Base-by-base conservation (phyloP, 2,888 invertebrate species). In the Catonia carolina region DNA sequence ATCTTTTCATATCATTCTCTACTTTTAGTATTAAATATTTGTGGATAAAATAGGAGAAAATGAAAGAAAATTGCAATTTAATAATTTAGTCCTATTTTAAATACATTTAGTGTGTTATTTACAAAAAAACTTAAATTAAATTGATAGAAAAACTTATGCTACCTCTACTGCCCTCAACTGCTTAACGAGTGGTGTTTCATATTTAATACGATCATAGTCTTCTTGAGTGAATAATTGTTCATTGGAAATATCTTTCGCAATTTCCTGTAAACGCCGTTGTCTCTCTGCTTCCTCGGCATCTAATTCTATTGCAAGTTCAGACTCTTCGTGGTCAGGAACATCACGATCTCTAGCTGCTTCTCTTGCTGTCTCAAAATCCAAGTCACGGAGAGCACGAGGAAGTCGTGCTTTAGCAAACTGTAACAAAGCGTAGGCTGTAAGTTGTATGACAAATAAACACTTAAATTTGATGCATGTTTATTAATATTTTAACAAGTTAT, bases 181-280 rank as follows among this genome's bases (percentile, higher is more conserved):
- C 33, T 58, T 58, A 3, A 58, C 59, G 39, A 53, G 35, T 23
- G 54, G 51, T 8, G 48, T 47, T 35, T 60, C 56, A 39, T 60
- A 58, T 39, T 58, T 58, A 5, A 52, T 37, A 18, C 52, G 55
- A 27, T 61, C 61, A 42, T 42, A 82, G 61, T 82, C 79, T 54
- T 81, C 81, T 27, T 77, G 75, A 0, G 75, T 73, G 62, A 82
- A 77, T 66, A 81, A 76, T 55, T 81, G 82, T 17, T 77, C 78
- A 45, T 77, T 75, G 22, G 69, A 69, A 2, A 74, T 67, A 15
- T 80, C 77, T 61, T 78, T 33, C 23, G 53, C 58, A 22, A 58
- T 54, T 39, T 58, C 50, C 27, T 50, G 50, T n/a, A 51, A 22
- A 14, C 53, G 53, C 48, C 56, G 41, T 15, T 49, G 33, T 22